phyloP scores from a whole-genome alignment of 1,140 invertebrate genomes.

The Drosophila carrolli region DNA sequence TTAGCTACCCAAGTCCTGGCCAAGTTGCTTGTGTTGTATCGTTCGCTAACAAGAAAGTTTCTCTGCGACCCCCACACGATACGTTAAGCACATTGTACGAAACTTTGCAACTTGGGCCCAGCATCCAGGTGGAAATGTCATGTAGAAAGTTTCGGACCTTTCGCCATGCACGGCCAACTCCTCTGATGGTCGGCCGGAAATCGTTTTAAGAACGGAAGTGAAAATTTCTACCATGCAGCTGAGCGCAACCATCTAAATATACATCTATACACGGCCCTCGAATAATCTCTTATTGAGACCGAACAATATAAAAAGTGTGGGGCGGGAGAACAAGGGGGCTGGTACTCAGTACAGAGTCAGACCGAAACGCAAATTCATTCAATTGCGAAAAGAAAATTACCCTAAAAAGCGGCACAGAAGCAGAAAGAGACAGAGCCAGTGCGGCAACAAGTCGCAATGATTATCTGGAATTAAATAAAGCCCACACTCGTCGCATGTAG shows the following conservation, averaged over 20 bases:
- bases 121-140: constrained; percentile 59
- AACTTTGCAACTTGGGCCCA: constrained; percentile 11
- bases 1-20: background rate
- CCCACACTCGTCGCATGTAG: constrained; percentile 46
- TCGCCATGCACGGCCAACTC: constrained; percentile 67
- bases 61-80: constrained; percentile 29
- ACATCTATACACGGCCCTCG: constrained; percentile 66
- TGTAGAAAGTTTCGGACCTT: constrained; percentile 62
- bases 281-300: constrained; percentile 77
- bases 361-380: constrained; percentile 82
- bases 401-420: constrained; percentile 62
- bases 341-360: constrained; percentile 17
- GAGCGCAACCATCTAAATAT: constrained; percentile 80
- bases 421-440: constrained; percentile 35
- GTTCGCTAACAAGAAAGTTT: constrained; percentile 59
- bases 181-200: constrained; percentile 66
- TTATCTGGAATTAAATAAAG: constrained; percentile 83
- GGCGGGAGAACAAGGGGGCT: constrained; percentile 2
- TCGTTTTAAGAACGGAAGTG: constrained; percentile 83
- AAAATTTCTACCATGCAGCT: constrained; percentile 78
- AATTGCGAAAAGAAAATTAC: constrained; percentile 84
- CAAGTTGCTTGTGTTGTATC: constrained; percentile 30
- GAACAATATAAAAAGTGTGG: constrained; percentile 58
- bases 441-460: constrained; percentile 79
- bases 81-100: constrained; percentile 39